Evolutionary conservation across 2,113 vertebrate species (phyloP).

Genomic region (Capra hircus): DNA sequence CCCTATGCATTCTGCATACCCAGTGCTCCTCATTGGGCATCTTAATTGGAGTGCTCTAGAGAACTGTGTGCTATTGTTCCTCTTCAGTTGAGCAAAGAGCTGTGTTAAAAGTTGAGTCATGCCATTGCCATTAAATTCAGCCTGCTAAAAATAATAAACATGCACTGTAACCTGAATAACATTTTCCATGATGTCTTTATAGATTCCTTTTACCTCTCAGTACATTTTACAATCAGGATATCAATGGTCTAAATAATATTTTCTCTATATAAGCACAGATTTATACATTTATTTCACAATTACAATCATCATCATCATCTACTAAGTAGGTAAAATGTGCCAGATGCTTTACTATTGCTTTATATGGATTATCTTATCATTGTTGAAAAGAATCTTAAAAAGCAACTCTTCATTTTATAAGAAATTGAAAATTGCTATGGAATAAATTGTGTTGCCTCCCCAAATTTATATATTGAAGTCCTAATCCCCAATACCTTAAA

Average conservation of each 20-base stretch:
- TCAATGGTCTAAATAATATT: neutral
- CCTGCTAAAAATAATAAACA: conserved; percentile 22
- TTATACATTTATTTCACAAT: conserved; percentile 15
- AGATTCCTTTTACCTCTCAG: neutral
- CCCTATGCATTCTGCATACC: neutral
- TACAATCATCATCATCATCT: neutral
- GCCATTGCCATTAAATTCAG: neutral
- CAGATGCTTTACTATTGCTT: neutral
- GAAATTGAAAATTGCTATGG: neutral
- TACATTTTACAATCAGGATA: neutral
- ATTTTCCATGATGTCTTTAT: conserved; percentile 25
- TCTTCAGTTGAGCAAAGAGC: neutral
- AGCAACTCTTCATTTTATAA: neutral
- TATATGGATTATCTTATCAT: neutral
- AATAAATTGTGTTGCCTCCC: neutral
- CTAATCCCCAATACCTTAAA: neutral
- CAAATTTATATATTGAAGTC: neutral
- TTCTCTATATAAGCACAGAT: neutral
- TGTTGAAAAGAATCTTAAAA: neutral
- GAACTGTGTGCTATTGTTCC: neutral
- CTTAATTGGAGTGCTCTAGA: conserved; percentile 17
- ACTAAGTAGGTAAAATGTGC: neutral
- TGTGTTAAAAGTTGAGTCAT: neutral
- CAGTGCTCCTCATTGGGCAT: neutral
- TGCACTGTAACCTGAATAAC: neutral